A percentile compares a stretch with the other conserved stretches of the same genome.
These are phyloP conservation scores for Gambusia yucatana DNA, from an alignment of 2,797 vertebrate species.

Conservation along the genomic window DNA sequence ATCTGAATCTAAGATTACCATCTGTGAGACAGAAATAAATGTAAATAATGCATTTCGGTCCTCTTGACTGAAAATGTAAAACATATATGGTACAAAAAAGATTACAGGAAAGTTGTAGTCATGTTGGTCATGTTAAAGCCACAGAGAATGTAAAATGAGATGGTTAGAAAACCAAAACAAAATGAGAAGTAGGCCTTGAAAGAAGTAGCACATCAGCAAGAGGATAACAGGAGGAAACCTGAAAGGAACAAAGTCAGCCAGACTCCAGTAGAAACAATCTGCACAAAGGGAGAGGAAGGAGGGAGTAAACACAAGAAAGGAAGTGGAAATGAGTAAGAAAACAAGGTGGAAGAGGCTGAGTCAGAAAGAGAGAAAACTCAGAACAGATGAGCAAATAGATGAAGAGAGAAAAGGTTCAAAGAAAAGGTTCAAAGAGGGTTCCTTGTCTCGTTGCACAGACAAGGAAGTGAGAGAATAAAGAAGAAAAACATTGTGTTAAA, in stretches of 20 bases:
- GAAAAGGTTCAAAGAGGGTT: neutral
- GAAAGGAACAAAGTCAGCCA: slow-evolving; percentile 38
- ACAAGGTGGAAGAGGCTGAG: slow-evolving; percentile 13
- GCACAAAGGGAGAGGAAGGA: slow-evolving; percentile 17
- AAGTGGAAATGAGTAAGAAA: slow-evolving; percentile 49
- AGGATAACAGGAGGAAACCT: slow-evolving; percentile 39
- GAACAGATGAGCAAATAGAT: slow-evolving; percentile 33
- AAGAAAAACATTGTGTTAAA: slow-evolving; percentile 6
- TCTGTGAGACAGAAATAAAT: neutral
- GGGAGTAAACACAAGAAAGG: slow-evolving; percentile 32
- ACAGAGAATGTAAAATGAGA: slow-evolving; percentile 8
- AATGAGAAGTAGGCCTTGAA: slow-evolving; percentile 49
- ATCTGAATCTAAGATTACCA: neutral
- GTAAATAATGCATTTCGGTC: neutral
- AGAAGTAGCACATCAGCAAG: slow-evolving; percentile 41
- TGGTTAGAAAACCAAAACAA: slow-evolving; percentile 23
- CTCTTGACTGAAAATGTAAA: neutral
- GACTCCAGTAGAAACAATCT: slow-evolving; percentile 27
- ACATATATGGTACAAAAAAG: neutral
- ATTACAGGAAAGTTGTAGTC: neutral
- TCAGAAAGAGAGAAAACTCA: slow-evolving; percentile 2
- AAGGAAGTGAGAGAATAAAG: slow-evolving; percentile 7
- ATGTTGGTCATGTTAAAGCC: neutral
- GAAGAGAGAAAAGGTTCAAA: neutral
- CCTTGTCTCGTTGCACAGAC: neutral